Percentiles rank a stretch among this genome's conserved stretches.
These are phyloP conservation scores for Peromyscus aztecus DNA, from an alignment of 2,797 vertebrate species.

Conservation along the genomic window DNA sequence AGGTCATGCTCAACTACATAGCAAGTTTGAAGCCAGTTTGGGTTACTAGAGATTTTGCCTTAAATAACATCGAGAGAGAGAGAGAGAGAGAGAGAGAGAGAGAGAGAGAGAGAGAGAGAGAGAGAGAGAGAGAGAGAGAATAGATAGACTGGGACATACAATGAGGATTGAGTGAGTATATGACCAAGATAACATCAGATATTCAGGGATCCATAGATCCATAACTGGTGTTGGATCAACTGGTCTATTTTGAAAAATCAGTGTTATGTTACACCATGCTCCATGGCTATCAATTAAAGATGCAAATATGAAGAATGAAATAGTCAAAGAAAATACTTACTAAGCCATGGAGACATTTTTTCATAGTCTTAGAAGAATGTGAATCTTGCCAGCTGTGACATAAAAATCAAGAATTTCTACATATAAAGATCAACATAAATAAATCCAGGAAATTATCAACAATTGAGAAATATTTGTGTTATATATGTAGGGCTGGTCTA, in stretches of 20 bases:
- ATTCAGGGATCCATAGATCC: too few relatives aligned
- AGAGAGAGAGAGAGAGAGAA: not conserved
- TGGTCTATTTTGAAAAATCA: slow-evolving; percentile 18
- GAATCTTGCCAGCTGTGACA: not conserved
- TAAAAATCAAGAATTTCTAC: slow-evolving; percentile 34
- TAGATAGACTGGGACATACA: too few relatives aligned
- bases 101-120: too few relatives aligned
- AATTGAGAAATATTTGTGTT: not conserved
- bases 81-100: not conserved
- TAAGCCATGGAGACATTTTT: not conserved
- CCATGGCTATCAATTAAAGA: not conserved
- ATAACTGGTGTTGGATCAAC: not conserved
- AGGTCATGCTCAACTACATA: not conserved
- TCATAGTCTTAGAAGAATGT: not conserved
- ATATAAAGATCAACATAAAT: not conserved
- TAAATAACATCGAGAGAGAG: not conserved
- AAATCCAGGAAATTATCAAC: slow-evolving; percentile 31
- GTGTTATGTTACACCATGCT: not conserved
- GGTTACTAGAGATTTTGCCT: not conserved
- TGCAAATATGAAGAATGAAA: slow-evolving; percentile 22
- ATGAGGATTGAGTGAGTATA: not conserved
- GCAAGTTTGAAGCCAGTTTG: not conserved
- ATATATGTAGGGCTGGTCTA: not conserved
- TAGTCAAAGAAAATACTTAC: not conserved
- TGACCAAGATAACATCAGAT: not conserved